Conservation (phyloP, 1,140 invertebrate species). For the Frieseomelitta varia region DNA sequence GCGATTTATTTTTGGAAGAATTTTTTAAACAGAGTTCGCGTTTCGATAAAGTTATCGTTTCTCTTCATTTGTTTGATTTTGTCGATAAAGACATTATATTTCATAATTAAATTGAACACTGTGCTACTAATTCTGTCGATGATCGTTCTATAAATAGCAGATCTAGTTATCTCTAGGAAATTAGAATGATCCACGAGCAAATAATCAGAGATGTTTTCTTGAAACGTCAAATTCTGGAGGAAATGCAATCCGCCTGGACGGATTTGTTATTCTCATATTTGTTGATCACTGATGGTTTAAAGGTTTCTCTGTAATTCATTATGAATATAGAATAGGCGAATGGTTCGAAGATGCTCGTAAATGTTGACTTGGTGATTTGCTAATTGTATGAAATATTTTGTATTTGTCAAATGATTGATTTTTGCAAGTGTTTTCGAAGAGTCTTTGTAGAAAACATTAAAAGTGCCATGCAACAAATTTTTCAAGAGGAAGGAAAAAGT, state of each 20-base stretch:
- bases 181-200: background rate
- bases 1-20: background rate
- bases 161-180: slow-evolving; percentile 5
- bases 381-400: background rate
- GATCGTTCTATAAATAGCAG: background rate
- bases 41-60: background rate
- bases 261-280: background rate
- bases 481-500: too few species aligned
- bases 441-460: too few species aligned
- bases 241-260: background rate
- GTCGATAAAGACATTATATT: too few species aligned
- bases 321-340: background rate
- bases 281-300: background rate
- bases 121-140: too few species aligned
- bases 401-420: background rate
- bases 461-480: too few species aligned
- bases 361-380: background rate
- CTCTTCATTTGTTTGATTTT: background rate
- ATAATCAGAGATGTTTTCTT: background rate
- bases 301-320: background rate
- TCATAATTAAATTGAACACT: background rate
- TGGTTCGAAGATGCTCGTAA: background rate
- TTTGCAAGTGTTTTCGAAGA: too few species aligned
- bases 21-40: background rate
- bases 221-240: background rate